phyloP scores from a whole-genome alignment of 1,140 invertebrate species.

The Tetragnatha versicolor region DNA sequence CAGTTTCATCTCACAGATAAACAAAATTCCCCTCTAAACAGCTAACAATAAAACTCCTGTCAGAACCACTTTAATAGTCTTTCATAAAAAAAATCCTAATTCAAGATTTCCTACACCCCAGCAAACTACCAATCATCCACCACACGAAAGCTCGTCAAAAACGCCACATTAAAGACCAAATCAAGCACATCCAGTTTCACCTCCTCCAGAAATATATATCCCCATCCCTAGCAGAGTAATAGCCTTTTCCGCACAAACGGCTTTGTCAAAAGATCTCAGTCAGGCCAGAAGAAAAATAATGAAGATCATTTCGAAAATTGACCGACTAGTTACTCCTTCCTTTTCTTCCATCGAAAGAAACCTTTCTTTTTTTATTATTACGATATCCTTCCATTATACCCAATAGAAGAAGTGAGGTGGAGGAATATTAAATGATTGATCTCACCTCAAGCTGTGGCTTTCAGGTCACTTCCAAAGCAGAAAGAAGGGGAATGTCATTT shows the following conservation, averaged over 20 bases:
- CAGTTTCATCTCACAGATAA: too few relatives aligned
- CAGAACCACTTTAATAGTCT: too few relatives aligned
- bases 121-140: too few relatives aligned
- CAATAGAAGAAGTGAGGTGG: neutral
- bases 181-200: too few relatives aligned
- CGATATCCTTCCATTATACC: neutral
- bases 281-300: neutral
- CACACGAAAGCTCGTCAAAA: too few relatives aligned
- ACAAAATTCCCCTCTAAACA: too few relatives aligned
- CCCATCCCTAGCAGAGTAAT: neutral
- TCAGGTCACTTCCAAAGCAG: neutral
- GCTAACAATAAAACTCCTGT: too few relatives aligned
- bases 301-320: slow-evolving; percentile 8
- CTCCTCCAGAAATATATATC: neutral
- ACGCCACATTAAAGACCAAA: too few relatives aligned
- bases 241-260: neutral
- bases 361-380: too few relatives aligned
- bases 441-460: neutral
- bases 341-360: neutral
- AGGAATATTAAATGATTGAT: slow-evolving; percentile 14
- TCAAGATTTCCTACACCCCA: too few relatives aligned
- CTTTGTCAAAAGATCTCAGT: neutral
- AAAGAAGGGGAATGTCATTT: neutral
- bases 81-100: too few relatives aligned
- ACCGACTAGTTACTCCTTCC: neutral